Percentiles rank a stretch among this genome's conserved stretches.
Conservation (phyloP, 2,888 invertebrate species). For the Coleophora deauratella region DNA sequence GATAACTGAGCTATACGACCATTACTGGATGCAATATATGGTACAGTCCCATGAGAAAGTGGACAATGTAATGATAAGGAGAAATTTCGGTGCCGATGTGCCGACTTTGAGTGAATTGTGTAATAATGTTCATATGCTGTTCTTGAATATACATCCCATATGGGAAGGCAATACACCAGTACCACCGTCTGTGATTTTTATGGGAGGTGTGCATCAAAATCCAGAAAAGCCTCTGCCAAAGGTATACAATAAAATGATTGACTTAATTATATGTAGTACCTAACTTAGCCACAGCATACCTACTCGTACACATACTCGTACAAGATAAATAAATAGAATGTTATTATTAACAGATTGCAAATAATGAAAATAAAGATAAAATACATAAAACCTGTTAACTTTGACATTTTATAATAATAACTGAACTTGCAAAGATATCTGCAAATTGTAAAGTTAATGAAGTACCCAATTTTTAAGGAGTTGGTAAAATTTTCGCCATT, state of each 20-base stretch:
- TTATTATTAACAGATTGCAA: too few species aligned
- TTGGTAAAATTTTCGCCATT: too few species aligned
- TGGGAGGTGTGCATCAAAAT: constrained; percentile 32
- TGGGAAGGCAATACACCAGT: constrained; percentile 24
- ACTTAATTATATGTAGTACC: too few species aligned
- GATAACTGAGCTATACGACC: neutral
- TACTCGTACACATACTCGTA: too few species aligned
- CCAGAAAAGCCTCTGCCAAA: constrained; percentile 28
- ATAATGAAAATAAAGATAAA: too few species aligned
- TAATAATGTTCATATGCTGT: constrained; percentile 23
- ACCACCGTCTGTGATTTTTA: constrained; percentile 28
- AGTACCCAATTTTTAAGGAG: too few species aligned
- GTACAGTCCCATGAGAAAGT: neutral
- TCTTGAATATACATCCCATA: constrained; percentile 33
- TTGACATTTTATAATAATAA: too few species aligned
- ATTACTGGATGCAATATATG: neutral
- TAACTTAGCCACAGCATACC: too few species aligned
- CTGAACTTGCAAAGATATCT: too few species aligned
- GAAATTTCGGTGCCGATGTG: constrained; percentile 1
- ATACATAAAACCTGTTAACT: too few species aligned
- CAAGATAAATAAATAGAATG: too few species aligned
- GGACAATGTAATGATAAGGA: constrained; percentile 1
- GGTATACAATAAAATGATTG: constrained; percentile 17
- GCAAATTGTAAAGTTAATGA: too few species aligned
- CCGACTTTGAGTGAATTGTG: constrained; percentile 1